phyloP scores from a whole-genome alignment of 2,797 vertebrate genomes.

The Bryconaethiops microstoma region DNA sequence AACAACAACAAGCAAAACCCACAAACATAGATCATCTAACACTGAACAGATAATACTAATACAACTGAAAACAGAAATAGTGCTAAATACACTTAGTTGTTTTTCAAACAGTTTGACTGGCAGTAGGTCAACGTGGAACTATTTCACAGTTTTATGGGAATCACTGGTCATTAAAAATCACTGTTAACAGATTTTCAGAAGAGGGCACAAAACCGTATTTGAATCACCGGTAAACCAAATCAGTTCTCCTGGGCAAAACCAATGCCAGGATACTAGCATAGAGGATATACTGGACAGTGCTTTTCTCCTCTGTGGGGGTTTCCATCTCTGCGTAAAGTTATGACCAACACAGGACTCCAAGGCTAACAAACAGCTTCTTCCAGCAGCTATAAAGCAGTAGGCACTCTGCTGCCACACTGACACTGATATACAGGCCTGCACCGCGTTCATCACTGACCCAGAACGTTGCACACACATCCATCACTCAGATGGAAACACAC shows the following conservation, averaged over 20 bases:
- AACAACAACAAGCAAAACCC: no score
- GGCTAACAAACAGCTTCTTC: slow-evolving; percentile 25
- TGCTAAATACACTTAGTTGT: no score
- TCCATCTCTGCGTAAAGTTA: slow-evolving; percentile 28
- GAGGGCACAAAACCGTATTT: no score
- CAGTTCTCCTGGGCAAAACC: background rate
- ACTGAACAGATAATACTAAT: no score
- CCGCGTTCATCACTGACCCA: background rate
- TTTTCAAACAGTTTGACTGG: no score
- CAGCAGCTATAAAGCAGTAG: slow-evolving; percentile 15
- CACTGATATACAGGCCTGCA: slow-evolving; percentile 1
- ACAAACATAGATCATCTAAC: no score
- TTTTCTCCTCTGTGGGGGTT: slow-evolving; percentile 3
- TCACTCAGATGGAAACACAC: slow-evolving; percentile 22
- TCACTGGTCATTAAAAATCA: no score
- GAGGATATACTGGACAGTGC: background rate
- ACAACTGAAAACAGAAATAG: no score
- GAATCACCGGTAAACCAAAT: no score
- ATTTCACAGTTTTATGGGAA: no score
- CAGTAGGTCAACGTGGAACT: no score
- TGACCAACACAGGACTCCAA: slow-evolving; percentile 13
- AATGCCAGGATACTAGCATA: background rate
- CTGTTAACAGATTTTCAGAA: no score
- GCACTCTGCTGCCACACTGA: slow-evolving; percentile 8
- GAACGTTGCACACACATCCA: slow-evolving; percentile 3